phyloP scores from a whole-genome alignment of 2,888 invertebrate species.

The Palloptera scutellata region DNA sequence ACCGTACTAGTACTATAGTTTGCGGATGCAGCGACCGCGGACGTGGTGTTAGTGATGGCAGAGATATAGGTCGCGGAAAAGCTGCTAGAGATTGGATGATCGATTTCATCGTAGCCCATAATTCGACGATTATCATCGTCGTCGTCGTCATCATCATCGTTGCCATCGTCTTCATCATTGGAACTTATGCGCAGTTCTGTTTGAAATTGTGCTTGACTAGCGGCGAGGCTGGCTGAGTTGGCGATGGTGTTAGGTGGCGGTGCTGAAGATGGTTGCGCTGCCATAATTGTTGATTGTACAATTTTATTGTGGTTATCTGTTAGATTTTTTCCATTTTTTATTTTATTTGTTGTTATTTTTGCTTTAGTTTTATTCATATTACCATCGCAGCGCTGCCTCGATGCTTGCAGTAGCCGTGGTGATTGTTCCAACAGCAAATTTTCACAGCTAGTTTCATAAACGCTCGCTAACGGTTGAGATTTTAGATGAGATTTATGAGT shows the following conservation, averaged over 20 bases:
- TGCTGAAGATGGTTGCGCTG: conserved; percentile 33
- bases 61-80: background rate
- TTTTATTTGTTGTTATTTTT: conserved; percentile 6
- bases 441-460: conserved; percentile 66
- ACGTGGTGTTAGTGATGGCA: conserved; percentile 22
- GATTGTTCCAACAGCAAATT: conserved; percentile 59
- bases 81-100: conserved; percentile 1
- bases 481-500: conserved; percentile 53
- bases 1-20: conserved; percentile 22
- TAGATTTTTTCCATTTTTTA: conserved; percentile 4
- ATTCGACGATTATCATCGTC: conserved; percentile 20
- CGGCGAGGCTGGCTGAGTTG: no score
- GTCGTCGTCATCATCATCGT: conserved; percentile 31
- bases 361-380: conserved; percentile 13
- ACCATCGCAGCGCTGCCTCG: background rate
- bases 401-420: conserved; percentile 36
- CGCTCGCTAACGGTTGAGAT: conserved; percentile 64
- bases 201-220: background rate
- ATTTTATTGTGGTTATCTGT: conserved; percentile 16
- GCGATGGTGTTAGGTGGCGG: conserved; percentile 21
- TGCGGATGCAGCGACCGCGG: conserved; percentile 12
- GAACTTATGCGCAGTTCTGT: conserved; percentile 48
- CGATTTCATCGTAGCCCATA: no score
- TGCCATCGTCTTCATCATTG: conserved; percentile 39
- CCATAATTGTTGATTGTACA: conserved; percentile 25